Evolutionary conservation across 1,140 invertebrate genomes (phyloP).

Genomic region (Scylla paramamosain): DNA sequence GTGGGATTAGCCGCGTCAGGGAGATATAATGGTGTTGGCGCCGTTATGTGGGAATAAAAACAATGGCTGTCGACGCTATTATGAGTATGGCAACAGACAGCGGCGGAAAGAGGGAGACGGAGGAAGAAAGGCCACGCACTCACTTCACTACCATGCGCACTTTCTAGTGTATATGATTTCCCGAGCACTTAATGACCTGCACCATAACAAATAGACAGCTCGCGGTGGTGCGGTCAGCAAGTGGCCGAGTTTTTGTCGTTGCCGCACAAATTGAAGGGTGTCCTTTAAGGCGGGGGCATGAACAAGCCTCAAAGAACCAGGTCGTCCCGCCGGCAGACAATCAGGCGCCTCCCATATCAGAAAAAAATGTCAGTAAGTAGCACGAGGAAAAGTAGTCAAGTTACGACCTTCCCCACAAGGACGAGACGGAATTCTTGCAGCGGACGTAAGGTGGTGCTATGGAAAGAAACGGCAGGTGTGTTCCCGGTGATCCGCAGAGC

Average conservation of each 20-base stretch:
- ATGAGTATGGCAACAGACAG: not conserved
- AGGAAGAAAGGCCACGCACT: no score
- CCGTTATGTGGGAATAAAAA: not conserved
- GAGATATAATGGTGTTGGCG: not conserved
- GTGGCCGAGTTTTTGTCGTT: not conserved
- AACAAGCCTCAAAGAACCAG: not conserved
- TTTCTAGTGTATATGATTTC: no score
- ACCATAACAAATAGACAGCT: no score
- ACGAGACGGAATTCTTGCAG: not conserved
- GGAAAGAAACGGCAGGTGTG: not conserved
- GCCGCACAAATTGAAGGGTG: not conserved
- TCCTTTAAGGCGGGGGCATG: not conserved
- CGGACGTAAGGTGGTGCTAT: not conserved
- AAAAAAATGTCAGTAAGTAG: not conserved
- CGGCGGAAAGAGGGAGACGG: no score
- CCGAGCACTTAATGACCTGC: no score
- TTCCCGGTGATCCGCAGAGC: no score
- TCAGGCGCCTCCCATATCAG: constrained; percentile 1
- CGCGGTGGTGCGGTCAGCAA: not conserved
- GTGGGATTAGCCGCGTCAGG: not conserved
- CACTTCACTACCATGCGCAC: no score
- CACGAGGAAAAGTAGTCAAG: not conserved
- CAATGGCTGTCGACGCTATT: not conserved
- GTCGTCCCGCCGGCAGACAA: not conserved
- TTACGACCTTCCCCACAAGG: not conserved